Percentiles rank a stretch among this genome's conserved stretches.
Conservation (phyloP, 2,797 vertebrate species). For the Astyanax mexicanus region DNA sequence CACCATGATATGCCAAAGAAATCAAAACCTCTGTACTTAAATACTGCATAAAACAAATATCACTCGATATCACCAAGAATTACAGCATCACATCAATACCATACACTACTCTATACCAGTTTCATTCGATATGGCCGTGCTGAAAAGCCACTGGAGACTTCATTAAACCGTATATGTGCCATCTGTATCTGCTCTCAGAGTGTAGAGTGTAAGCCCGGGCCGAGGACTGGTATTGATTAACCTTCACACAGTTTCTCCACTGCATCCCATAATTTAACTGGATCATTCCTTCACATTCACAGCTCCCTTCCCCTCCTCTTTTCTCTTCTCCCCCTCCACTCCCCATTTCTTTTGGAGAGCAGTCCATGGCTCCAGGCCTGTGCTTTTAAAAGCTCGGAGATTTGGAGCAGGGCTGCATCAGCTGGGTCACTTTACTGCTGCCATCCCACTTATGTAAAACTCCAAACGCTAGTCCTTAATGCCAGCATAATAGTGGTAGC, state of each 20-base stretch:
- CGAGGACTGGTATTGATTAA: slow-evolving; percentile 66
- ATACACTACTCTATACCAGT: not conserved
- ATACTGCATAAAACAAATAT: not conserved
- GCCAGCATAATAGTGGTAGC: slow-evolving; percentile 3
- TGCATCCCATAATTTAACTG: slow-evolving; percentile 47
- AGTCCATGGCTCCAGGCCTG: slow-evolving; percentile 54
- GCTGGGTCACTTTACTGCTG: slow-evolving; percentile 59
- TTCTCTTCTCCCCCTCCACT: too few species aligned
- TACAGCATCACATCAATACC: not conserved
- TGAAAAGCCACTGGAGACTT: slow-evolving; percentile 62
- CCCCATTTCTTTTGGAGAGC: slow-evolving; percentile 49
- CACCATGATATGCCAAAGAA: not conserved
- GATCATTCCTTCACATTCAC: slow-evolving; percentile 47
- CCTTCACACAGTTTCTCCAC: slow-evolving; percentile 47
- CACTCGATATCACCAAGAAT: slow-evolving; percentile 2
- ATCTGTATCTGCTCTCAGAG: slow-evolving; percentile 47
- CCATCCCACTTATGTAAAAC: slow-evolving; percentile 39
- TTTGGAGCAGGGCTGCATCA: slow-evolving; percentile 62
- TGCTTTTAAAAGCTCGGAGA: slow-evolving; percentile 61
- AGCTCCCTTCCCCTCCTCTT: slow-evolving; percentile 24
- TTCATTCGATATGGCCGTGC: slow-evolving; percentile 46
- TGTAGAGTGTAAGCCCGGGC: slow-evolving; percentile 25
- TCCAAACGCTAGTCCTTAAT: slow-evolving; percentile 11
- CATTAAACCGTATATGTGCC: slow-evolving; percentile 56
- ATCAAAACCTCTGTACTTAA: not conserved